These are phyloP conservation scores for Moxostoma hubbsi DNA, from an alignment of 2,797 vertebrate genomes.

Conservation along the genomic window DNA sequence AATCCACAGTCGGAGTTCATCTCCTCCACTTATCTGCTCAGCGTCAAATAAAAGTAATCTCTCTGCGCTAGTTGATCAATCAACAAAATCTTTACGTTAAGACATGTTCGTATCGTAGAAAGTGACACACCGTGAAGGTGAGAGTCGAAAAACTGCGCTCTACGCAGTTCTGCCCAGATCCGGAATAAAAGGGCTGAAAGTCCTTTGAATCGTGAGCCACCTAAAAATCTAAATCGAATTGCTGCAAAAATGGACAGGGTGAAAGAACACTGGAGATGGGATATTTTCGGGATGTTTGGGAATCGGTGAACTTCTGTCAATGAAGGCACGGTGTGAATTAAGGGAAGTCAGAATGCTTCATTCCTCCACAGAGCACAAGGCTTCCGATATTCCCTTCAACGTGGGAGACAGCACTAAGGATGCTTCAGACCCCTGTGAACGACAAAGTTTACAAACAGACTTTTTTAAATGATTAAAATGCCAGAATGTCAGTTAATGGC, in stretches of 20 bases:
- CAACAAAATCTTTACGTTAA: not conserved
- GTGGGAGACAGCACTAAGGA: slow-evolving; percentile 10
- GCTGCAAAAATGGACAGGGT: not conserved
- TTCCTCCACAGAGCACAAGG: slow-evolving; percentile 30
- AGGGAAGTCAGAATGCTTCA: slow-evolving; percentile 29
- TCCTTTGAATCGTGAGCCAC: not conserved
- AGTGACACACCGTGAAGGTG: too few species aligned
- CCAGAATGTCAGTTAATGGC: not conserved
- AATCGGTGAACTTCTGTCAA: not conserved
- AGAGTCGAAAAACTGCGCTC: not conserved
- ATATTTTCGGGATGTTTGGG: too few species aligned
- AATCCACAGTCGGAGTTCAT: not conserved
- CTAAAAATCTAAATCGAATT: not conserved
- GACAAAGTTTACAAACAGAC: slow-evolving; percentile 16
- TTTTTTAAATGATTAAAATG: not conserved
- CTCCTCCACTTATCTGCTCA: not conserved
- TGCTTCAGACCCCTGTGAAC: slow-evolving; percentile 36
- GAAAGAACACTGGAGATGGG: not conserved
- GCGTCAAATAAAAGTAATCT: not conserved
- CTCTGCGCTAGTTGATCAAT: not conserved
- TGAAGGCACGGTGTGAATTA: not conserved
- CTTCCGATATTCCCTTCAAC: slow-evolving; percentile 30
- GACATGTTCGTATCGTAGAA: too few species aligned
- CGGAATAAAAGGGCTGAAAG: not conserved
- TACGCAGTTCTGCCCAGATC: slow-evolving; percentile 14